Evolutionary conservation across 1,140 invertebrate species (phyloP), one percentile per base, ranked within the genome.

Genomic region (Caenorhabditis brenneri): DNA sequence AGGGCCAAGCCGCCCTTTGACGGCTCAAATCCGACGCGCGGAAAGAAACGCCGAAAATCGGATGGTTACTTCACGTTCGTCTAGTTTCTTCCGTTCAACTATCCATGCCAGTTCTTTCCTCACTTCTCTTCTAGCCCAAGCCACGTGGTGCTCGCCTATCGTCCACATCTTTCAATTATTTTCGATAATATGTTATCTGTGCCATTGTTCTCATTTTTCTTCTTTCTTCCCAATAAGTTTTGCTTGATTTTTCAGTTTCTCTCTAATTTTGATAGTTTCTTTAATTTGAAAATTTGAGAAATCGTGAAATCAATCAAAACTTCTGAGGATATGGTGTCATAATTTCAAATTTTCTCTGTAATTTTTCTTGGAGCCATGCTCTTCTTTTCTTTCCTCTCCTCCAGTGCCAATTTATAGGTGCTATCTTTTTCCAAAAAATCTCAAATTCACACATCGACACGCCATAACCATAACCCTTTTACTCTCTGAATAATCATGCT

Each of bases 41-140:
- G 89, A n/a, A 90, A 89, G 78, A 90, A 90, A 79, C 90, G 89
- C 27, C 81, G 89, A 74, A 90, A 90, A 81, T 88, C 87, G 15
- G 89, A 90, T 80, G 89, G 89, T 29, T 90, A 90, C 84, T 90
- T 90, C 89, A 90, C 89, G 48, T 90, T 90, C 84, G 89, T 90
- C 48, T 90, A 82, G 86, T 74, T 2, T 65, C 16, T 65, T 36
- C n/a, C 12, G 2, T 36, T 36, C 58, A 15, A 36, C 58, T 65
- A 65, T 65, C 31, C 29, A 65, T 9, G 39, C 39, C 39, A 24
- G 53, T 7, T 27, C 24, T n/a, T 55, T 55, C 65, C 33, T 74
- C 65, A 46, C 65, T 46, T 74, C 65, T 46, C 19, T 42, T 74
- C 65, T 74, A 74, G 36, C 65, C 65, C 36, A 36, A 74, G n/a